phyloP scores from a whole-genome alignment of 2,113 vertebrate genomes.

The sheep (Ovis aries) region DNA sequence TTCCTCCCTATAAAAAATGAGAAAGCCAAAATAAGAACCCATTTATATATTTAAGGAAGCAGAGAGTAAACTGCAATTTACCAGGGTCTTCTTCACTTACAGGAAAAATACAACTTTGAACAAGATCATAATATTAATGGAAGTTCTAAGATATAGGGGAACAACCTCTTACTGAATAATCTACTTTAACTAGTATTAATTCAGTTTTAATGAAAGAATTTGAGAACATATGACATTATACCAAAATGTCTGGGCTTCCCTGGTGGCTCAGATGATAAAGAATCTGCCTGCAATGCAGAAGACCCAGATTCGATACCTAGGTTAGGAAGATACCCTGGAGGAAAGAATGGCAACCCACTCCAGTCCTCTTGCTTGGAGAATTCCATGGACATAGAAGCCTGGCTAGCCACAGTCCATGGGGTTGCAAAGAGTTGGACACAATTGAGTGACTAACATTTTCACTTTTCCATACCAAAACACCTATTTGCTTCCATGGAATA shows the following conservation, averaged over 20 bases:
- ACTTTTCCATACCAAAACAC: not conserved
- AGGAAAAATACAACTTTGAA: not conserved
- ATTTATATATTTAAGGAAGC: not conserved
- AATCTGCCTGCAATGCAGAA: not conserved
- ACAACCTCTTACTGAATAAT: not conserved
- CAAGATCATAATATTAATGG: not conserved
- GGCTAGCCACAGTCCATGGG: not conserved
- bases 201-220: not conserved
- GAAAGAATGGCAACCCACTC: not conserved
- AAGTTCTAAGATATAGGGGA: not conserved
- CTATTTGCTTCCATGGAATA: not conserved
- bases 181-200: not conserved
- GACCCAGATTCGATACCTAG: not conserved
- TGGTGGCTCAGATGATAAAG: not conserved
- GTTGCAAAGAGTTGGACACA: not conserved
- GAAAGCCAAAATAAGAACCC: not conserved
- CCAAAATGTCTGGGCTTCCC: not conserved
- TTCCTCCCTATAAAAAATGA: slow-evolving; percentile 87
- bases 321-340: not conserved
- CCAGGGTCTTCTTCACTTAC: not conserved
- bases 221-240: not conserved
- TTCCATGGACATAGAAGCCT: not conserved
- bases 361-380: not conserved
- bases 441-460: not conserved
- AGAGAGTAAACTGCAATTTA: not conserved